Conservation (phyloP, 2,113 vertebrate genomes). For the Peromyscus californicus region DNA sequence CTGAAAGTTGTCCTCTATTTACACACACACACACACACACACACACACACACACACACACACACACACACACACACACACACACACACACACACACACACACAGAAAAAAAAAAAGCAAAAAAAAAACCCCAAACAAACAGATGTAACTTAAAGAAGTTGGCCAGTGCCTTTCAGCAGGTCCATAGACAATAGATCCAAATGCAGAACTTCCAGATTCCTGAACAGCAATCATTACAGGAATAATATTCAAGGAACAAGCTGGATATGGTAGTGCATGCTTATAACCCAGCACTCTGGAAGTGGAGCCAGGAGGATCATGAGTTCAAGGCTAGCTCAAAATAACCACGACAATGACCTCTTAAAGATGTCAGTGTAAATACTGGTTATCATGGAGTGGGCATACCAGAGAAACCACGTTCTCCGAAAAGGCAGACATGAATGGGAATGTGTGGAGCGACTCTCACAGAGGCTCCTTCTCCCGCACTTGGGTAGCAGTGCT, state of each 20-base stretch:
- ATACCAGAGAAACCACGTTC: neutral
- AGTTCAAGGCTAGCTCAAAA: neutral
- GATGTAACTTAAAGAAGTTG: neutral
- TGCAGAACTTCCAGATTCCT: neutral
- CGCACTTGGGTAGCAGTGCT: neutral
- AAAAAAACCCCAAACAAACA: too few relatives aligned
- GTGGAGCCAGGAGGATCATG: neutral
- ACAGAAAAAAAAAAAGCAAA: too few relatives aligned
- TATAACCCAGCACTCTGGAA: neutral
- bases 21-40: neutral
- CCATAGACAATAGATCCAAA: neutral
- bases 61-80: neutral
- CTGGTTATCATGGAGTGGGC: neutral
- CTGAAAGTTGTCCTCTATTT: neutral
- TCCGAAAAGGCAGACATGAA: neutral
- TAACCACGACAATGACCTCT: neutral
- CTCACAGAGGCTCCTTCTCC: neutral
- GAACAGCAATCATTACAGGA: neutral
- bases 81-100: neutral
- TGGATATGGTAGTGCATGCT: too few relatives aligned
- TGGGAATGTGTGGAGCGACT: neutral
- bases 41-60: neutral
- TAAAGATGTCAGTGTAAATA: neutral
- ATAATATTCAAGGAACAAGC: neutral
- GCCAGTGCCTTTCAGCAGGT: neutral